Conservation (phyloP, 2,113 vertebrate species). For the Saguinus imperator region DNA sequence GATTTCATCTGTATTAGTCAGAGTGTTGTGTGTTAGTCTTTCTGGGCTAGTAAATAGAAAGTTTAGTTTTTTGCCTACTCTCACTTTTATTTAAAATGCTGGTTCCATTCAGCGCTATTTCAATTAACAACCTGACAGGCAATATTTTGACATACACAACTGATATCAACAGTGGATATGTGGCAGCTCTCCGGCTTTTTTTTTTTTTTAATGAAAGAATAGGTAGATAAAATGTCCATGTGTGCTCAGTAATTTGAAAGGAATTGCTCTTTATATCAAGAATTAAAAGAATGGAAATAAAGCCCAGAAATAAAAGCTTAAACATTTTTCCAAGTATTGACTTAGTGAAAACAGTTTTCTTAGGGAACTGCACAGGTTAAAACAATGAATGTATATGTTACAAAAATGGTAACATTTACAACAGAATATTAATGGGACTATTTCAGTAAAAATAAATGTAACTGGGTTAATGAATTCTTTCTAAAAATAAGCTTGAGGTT, state of each 20-base stretch:
- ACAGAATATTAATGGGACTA: background rate
- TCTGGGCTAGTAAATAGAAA: background rate
- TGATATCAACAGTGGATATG: background rate
- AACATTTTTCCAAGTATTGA: slow-evolving; percentile 13
- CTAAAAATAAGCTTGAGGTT: background rate
- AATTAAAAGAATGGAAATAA: background rate
- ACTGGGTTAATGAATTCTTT: background rate
- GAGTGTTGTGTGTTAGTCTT: background rate
- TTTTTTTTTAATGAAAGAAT: background rate
- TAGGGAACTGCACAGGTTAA: background rate
- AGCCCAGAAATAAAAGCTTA: background rate
- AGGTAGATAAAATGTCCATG: background rate
- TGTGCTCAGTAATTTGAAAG: background rate
- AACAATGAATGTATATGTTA: background rate
- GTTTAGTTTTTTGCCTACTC: background rate
- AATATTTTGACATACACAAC: background rate
- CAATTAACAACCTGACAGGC: background rate
- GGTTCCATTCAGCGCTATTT: background rate
- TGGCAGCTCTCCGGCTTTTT: background rate
- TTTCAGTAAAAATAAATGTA: background rate
- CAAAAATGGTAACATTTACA: background rate
- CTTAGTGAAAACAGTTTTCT: background rate
- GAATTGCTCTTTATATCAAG: background rate
- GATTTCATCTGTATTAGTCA: background rate
- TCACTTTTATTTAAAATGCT: background rate